Base-by-base conservation (phyloP, 2,113 vertebrate species). In the Rhabdornis inornatus region DNA sequence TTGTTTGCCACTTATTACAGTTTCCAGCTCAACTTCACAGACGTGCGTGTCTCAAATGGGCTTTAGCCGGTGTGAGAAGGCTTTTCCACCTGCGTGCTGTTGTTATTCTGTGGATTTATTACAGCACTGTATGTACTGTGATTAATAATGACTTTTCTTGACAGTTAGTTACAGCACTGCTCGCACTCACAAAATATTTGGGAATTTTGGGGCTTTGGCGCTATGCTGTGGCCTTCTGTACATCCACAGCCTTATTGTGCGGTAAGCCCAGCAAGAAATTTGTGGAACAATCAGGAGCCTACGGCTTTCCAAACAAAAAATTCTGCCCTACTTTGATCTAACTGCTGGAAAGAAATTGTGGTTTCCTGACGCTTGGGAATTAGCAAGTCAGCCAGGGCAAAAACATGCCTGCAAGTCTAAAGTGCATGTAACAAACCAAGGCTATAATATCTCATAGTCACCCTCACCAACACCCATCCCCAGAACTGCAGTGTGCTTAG, bases 251-350 rank as follows among this genome's bases (percentile, higher is more conserved):
- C 89, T 71, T 71, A 75, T 53, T 76, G 71, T 35, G 37, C 31
- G 88, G 47, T 49, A 89, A 93, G 87, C 15, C 3, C 61, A 92
- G 44, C 61, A 91, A 69, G 40, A 95, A 52, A 31, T 82, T 68
- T 31, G n/a, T 27, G 30, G 69, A 83, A 94, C n/a, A 44, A 57
- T 39, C 22, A 57, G 69, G 86, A 93, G 63, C 49, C 83, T 57
- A n/a, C 64, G n/a, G 35, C 60, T 83, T 86, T 85, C 39, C 31
- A 70, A 92, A 69, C n/a, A 68, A 85, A 57, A 79, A 91, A 22
- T 14, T n/a, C 33, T 60, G 63, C 27, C 28, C 56, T 35, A 10
- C 44, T 93, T 95, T 76, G 88, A 93, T 53, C 31, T 81, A 90
- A 68, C 19, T 71, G 69, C 60, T 78, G 49, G 28, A 52, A 89